Percentiles rank a stretch among this genome's conserved stretches.
Conservation (phyloP, 2,113 vertebrate species). For the Phrynosoma blainvillii region DNA sequence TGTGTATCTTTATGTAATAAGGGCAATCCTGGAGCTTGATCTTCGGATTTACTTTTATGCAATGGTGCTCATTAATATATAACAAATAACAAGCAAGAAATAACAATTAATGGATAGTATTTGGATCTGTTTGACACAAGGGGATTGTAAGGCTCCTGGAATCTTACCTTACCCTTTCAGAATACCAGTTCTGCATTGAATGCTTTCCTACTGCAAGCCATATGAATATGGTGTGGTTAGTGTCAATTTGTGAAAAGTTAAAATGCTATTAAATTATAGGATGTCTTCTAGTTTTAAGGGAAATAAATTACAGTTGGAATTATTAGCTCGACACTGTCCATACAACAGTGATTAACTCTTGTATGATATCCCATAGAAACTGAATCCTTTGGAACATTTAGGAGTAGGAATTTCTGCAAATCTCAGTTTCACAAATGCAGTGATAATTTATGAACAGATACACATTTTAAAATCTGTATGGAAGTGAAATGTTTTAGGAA, state of each 20-base stretch:
- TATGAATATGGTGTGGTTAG: not conserved
- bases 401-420: not conserved
- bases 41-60: not conserved
- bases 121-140: not conserved
- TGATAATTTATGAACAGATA: not conserved
- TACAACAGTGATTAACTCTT: not conserved
- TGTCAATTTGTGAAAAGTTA: not conserved
- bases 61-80: not conserved
- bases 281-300: not conserved
- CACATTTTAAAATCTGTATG: not conserved
- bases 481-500: not conserved
- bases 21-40: not conserved
- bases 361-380: not conserved
- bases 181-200: not conserved
- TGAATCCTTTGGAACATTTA: not conserved
- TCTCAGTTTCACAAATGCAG: not conserved
- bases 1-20: not conserved
- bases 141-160: not conserved
- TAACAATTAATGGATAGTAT: not conserved
- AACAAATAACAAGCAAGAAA: not conserved
- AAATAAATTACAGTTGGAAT: not conserved
- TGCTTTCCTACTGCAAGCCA: not conserved
- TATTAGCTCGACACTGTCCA: not conserved
- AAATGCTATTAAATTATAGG: not conserved
- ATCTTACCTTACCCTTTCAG: not conserved